phyloP scores from a whole-genome alignment of 1,140 invertebrate genomes.

The Medauroidea extradentata region DNA sequence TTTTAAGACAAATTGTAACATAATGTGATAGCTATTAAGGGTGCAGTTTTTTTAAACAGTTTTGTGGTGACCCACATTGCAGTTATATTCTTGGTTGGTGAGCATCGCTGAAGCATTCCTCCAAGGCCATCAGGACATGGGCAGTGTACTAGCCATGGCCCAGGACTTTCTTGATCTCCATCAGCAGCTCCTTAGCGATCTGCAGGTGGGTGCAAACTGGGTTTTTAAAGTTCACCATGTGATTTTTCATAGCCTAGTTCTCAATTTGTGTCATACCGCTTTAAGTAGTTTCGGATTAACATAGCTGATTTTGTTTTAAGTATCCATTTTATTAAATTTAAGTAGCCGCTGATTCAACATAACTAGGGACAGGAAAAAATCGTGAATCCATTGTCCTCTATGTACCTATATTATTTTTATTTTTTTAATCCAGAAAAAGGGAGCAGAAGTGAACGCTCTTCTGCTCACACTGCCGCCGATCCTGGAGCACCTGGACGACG shows the following conservation, averaged over 20 bases:
- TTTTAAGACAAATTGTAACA: no score
- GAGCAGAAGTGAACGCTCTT: conserved; percentile 59
- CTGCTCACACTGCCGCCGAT: conserved; percentile 59
- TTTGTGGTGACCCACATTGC: no score
- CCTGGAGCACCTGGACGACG: conserved; percentile 60
- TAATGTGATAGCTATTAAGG: no score
- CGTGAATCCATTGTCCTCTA: no score
- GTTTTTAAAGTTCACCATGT: no score
- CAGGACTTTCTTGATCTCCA: conserved; percentile 73
- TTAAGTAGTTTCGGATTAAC: no score
- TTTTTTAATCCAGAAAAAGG: conserved; percentile 64
- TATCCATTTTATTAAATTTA: conserved; percentile 28
- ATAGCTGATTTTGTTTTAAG: conserved; percentile 15
- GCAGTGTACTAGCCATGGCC: conserved; percentile 61
- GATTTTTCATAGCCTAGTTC: no score
- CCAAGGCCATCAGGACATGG: conserved; percentile 70
- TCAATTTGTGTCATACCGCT: no score
- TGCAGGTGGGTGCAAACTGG: conserved; percentile 55
- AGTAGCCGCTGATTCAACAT: no score
- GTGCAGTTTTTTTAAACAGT: no score
- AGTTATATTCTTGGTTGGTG: conserved; percentile 65
- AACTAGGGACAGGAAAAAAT: no score
- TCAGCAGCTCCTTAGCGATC: conserved; percentile 66
- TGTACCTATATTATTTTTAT: no score
- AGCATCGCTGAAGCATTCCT: conserved; percentile 68